Conservation (phyloP, 2,797 vertebrate species). For the Myoxocephalus aenaeus region DNA sequence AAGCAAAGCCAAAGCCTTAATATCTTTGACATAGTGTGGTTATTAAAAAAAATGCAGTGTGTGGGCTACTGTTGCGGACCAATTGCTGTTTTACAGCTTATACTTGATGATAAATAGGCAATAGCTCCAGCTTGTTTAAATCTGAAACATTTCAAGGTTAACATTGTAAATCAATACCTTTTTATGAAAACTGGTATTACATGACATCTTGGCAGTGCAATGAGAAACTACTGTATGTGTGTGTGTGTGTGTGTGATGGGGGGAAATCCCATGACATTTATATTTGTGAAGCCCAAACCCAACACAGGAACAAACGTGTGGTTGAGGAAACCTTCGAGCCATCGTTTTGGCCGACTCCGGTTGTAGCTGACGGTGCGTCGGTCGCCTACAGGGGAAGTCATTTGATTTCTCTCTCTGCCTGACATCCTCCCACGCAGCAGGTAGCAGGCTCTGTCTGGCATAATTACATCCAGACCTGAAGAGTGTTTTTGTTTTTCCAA, state of each 20-base stretch:
- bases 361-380: slow-evolving; percentile 30
- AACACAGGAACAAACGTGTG: slow-evolving; percentile 13
- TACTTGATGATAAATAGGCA: slow-evolving; percentile 30
- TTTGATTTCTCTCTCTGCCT: slow-evolving; percentile 66
- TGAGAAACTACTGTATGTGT: background rate
- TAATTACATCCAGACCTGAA: slow-evolving; percentile 74
- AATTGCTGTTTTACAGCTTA: slow-evolving; percentile 37
- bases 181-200: slow-evolving; percentile 14
- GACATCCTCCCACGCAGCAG: slow-evolving; percentile 78
- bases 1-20: slow-evolving; percentile 57
- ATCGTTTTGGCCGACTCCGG: slow-evolving; percentile 19
- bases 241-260: background rate
- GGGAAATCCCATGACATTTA: background rate
- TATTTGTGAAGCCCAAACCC: background rate
- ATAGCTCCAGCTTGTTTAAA: slow-evolving; percentile 7
- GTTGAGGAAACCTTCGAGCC: slow-evolving; percentile 6
- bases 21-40: slow-evolving; percentile 63
- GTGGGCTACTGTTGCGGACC: slow-evolving; percentile 43
- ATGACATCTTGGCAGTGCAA: slow-evolving; percentile 18
- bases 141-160: slow-evolving; percentile 8
- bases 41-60: slow-evolving; percentile 39
- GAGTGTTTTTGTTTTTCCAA: slow-evolving; percentile 50
- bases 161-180: slow-evolving; percentile 23
- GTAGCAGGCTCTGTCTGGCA: slow-evolving; percentile 63
- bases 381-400: slow-evolving; percentile 59